These are phyloP conservation scores for Notolabrus celidotus DNA, from an alignment of 2,797 vertebrate genomes.

Conservation along the genomic window DNA sequence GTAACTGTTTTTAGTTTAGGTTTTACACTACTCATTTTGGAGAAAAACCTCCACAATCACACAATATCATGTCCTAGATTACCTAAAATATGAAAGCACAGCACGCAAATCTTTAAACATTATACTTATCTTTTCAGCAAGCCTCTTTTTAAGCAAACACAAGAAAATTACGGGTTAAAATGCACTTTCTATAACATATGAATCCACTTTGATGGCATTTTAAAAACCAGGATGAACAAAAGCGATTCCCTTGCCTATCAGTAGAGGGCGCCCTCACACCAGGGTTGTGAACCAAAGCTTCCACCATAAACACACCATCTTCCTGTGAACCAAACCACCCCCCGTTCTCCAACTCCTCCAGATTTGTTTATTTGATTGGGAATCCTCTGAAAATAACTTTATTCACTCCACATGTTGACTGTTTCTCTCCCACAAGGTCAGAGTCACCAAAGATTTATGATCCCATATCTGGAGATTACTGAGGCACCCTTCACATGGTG, in stretches of 20 bases:
- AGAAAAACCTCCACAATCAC: no score
- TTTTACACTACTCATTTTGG: no score
- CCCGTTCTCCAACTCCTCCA: conserved; percentile 40
- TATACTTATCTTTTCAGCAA: no score
- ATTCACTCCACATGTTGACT: conserved; percentile 59
- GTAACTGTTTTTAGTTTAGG: no score
- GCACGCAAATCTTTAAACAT: no score
- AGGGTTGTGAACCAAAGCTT: conserved; percentile 1
- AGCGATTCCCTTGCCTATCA: conserved; percentile 29
- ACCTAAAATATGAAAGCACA: no score
- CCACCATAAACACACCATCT: background rate
- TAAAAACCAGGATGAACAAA: background rate
- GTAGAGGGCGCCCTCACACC: conserved; percentile 57
- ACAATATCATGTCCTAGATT: no score
- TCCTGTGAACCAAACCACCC: conserved; percentile 22
- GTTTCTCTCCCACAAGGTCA: conserved; percentile 24
- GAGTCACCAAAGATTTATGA: conserved; percentile 60
- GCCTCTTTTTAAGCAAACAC: no score
- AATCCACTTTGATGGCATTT: background rate
- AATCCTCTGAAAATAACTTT: conserved; percentile 59
- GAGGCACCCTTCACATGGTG: conserved; percentile 27
- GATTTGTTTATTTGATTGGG: conserved; percentile 69
- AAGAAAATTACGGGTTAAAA: no score
- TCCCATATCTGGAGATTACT: conserved; percentile 53
- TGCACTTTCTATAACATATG: background rate